Percentiles rank a stretch among this genome's conserved stretches.
Conservation (phyloP, 1,140 invertebrate species). For the Cydia pomonella region DNA sequence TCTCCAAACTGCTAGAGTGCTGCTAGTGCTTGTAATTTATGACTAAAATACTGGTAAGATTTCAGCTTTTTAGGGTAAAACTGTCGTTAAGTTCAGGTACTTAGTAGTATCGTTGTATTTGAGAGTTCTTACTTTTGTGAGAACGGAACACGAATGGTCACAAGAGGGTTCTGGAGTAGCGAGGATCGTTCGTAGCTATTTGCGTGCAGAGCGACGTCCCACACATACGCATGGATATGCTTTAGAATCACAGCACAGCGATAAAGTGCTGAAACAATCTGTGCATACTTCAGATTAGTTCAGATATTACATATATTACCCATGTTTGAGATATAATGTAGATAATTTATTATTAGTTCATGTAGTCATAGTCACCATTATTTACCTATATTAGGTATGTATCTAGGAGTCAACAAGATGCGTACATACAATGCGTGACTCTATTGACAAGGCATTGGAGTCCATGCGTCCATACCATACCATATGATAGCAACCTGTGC, state of each 20-base stretch:
- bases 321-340: too few species aligned
- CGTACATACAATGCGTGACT: too few species aligned
- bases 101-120: background rate
- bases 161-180: slow-evolving; percentile 40
- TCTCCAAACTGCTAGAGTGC: too few species aligned
- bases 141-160: slow-evolving; percentile 44
- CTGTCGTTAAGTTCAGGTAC: background rate
- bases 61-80: background rate
- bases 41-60: too few species aligned
- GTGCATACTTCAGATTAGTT: background rate
- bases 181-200: slow-evolving; percentile 12
- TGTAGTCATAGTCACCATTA: too few species aligned
- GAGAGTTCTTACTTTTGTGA: slow-evolving; percentile 29
- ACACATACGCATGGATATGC: background rate
- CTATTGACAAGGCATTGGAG: too few species aligned
- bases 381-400: too few species aligned
- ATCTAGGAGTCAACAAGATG: too few species aligned
- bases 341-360: too few species aligned
- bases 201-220: background rate
- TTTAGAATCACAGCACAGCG: background rate
- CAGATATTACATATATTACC: background rate
- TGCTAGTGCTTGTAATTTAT: too few species aligned
- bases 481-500: too few species aligned
- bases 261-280: background rate
- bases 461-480: too few species aligned